Conservation (phyloP, 1,140 invertebrate genomes). For the Neodiprion fabricii region DNA sequence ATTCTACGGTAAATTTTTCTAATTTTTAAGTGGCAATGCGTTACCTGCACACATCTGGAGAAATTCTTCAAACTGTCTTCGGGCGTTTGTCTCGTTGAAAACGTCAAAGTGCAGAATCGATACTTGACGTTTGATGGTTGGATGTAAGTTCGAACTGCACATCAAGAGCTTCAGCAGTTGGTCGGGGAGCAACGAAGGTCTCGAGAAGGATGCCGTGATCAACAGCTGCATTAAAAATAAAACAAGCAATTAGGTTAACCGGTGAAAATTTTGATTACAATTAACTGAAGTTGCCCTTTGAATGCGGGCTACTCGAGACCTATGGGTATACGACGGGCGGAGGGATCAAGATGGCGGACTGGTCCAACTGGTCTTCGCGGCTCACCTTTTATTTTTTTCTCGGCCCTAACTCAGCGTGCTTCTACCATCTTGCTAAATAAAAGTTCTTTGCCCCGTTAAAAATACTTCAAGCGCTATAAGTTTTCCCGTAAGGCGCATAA, state of each 20-base stretch:
- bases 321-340: neutral
- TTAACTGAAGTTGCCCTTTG: neutral
- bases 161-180: too few relatives aligned
- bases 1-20: too few relatives aligned
- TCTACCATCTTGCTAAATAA: slow-evolving; percentile 22
- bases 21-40: too few relatives aligned
- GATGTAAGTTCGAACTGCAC: too few relatives aligned
- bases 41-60: too few relatives aligned
- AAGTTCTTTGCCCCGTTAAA: neutral
- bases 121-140: too few relatives aligned
- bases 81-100: too few relatives aligned
- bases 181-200: too few relatives aligned
- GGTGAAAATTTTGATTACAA: neutral
- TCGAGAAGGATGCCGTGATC: neutral
- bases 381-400: slow-evolving; percentile 31
- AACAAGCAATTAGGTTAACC: slow-evolving; percentile 5
- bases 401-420: slow-evolving; percentile 23
- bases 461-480: neutral
- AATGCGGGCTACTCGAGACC: neutral
- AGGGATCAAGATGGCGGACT: slow-evolving; percentile 42
- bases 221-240: neutral
- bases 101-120: too few relatives aligned
- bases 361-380: slow-evolving; percentile 38
- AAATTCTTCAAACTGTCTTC: too few relatives aligned
- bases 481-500: neutral